Evolutionary conservation across 2,797 vertebrate genomes (phyloP).

Genomic region (Enteromius trimaculatus): DNA sequence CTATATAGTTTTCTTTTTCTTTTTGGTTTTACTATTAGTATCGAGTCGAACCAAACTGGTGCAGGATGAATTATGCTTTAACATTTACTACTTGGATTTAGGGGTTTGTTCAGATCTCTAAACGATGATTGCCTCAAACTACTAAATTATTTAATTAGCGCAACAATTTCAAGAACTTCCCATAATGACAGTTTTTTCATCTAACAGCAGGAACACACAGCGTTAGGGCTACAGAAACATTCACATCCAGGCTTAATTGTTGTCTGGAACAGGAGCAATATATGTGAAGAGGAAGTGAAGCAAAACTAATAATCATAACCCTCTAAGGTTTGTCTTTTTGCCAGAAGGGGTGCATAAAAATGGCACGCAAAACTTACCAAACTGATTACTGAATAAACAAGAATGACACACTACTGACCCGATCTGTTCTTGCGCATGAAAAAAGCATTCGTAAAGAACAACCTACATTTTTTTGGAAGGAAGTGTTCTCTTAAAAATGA

Average conservation of each 20-base stretch:
- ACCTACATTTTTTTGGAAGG: neutral
- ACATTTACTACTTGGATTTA: neutral
- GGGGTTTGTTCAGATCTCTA: neutral
- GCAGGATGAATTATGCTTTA: neutral
- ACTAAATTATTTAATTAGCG: neutral
- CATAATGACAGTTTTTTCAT: conserved; percentile 8
- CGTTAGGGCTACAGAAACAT: conserved; percentile 20
- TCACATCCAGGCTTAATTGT: conserved; percentile 29
- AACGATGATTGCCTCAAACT: neutral
- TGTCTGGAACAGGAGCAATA: neutral
- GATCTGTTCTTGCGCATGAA: neutral
- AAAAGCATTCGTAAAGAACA: conserved; percentile 1
- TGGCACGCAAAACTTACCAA: conserved; percentile 23
- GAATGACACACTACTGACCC: neutral
- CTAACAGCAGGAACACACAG: conserved; percentile 16
- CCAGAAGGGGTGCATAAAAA: conserved; percentile 24
- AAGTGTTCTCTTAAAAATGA: neutral
- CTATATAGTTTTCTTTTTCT: neutral
- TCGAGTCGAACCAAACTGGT: neutral
- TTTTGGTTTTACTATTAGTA: neutral
- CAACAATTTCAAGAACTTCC: neutral
- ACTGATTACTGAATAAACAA: conserved; percentile 13
- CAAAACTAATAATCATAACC: conserved; percentile 25
- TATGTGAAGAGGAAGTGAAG: conserved; percentile 17
- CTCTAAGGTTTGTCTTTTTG: conserved; percentile 2